Percentiles rank a stretch among this genome's conserved stretches.
Evolutionary conservation across 2,888 invertebrate genomes (phyloP).

Genomic region (Agonopterix subpropinquella): DNA sequence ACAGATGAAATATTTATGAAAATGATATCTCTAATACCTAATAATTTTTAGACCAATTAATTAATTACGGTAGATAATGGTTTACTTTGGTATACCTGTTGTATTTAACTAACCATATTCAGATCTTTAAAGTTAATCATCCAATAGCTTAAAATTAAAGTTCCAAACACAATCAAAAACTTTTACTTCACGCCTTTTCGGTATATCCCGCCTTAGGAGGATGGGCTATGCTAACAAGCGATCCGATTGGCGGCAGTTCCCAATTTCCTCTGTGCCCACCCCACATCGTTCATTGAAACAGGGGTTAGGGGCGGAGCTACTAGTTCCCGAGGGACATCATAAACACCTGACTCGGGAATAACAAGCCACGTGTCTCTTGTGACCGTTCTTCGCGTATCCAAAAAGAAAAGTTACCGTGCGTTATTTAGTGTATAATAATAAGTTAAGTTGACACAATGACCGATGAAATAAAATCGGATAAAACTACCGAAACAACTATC

Average conservation of each 20-base stretch:
- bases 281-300: slow-evolving; percentile 25
- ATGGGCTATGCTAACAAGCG: slow-evolving; percentile 20
- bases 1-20: too few relatives aligned
- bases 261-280: slow-evolving; percentile 35
- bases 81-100: too few relatives aligned
- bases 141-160: too few relatives aligned
- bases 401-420: background rate
- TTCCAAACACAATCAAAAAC: too few relatives aligned
- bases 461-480: slow-evolving; percentile 25
- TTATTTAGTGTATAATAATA: background rate
- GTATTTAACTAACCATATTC: too few relatives aligned
- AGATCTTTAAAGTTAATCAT: too few relatives aligned
- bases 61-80: too few relatives aligned
- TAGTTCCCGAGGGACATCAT: slow-evolving; percentile 29
- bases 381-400: slow-evolving; percentile 10
- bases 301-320: slow-evolving; percentile 39
- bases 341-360: slow-evolving; percentile 43
- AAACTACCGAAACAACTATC: slow-evolving; percentile 30
- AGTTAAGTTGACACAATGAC: slow-evolving; percentile 17
- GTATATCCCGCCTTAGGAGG: slow-evolving; percentile 36
- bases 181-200: too few relatives aligned
- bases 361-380: slow-evolving; percentile 48
- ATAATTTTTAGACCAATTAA: too few relatives aligned
- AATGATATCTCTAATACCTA: too few relatives aligned
- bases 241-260: slow-evolving; percentile 37